Base-by-base conservation (phyloP, 1,140 invertebrate species). In the Drosophila grimshawi region DNA sequence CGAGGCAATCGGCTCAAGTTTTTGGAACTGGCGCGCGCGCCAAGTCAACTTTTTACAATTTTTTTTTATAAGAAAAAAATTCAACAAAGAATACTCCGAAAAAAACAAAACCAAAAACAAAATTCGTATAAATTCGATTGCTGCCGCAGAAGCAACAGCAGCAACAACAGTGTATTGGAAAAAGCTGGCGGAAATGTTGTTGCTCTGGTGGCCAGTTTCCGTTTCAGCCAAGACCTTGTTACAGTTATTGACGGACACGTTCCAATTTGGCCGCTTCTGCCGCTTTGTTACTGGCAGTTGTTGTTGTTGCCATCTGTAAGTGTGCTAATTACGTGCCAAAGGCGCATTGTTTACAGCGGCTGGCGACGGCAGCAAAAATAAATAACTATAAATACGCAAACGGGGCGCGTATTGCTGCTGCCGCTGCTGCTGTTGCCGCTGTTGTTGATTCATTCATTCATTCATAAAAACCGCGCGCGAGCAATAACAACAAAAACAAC, bases 291-390 rank as follows among this genome's bases (percentile, higher is more conserved):
- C 19, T 19, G 19, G 19, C 19, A 19, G 51, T 33, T 57, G 46
- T 27, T 66, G 63, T 5, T 67, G 68, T 39, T 63, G 57, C 46
- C 59, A 32, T 29, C 59, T 79, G 76, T 81, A 86, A 86, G 82
- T 86, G 82, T 86, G 83, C 83, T 86, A 86, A 86, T 86, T 86
- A 86, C 83, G 83, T 88, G 83, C 80, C 83, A 88, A 83, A 86
- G 83, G 76, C 83, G 80, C 76, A 86, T 88, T 86, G 83, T 86
- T 88, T 88, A 88, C 77, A 82, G 65, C 73, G 49, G 49, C 67
- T 62, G 70, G 53, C 61, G 53, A 51, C 52, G 59, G 65, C 67
- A 81, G 53, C 53, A 79, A 78, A 83, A 83, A 86, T 77, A 82
- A 86, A 86, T 86, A 86, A 86, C 82, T 79, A 86, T 79, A 86